Base-by-base conservation (phyloP, 2,113 vertebrate species). In the Equus quagga region DNA sequence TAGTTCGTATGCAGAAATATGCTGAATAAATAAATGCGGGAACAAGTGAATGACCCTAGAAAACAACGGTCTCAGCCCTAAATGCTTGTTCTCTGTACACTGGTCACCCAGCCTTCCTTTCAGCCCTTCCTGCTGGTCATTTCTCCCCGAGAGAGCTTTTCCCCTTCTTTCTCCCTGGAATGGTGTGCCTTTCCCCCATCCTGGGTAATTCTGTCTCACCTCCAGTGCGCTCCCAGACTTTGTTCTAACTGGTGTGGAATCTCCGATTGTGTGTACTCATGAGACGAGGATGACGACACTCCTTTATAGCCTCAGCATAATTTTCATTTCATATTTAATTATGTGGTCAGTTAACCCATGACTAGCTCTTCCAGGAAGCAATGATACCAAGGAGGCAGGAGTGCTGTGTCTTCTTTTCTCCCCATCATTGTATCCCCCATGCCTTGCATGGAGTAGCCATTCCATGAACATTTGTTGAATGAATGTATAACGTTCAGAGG, bases 21-120 rank as follows among this genome's bases (percentile, higher is more conserved):
- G 46, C 54, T 3, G 26, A 56, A 54, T 31, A 1, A 19, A 11
- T 10, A 28, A 51, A 41, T 6, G 7, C 0, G 11, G 51, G 81
- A 12, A 4, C 1, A 41, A 67, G 5, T 21, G 73, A n/a, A 18
- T 4, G 60, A 33, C 10, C 7, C 1, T 1, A 8, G 69, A 2
- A 28, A 3, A 3, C 62, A 4, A 1, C 1, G 36, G 6, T 26
- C 51, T 24, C 3, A 0, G 80, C 23, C 18, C 0, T 46, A 10
- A 10, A 5, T 6, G 41, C 36, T 28, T 0, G 0, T 28, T 9
- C 26, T 0, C 18, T 15, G 5, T 8, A 3, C 65, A 28, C 31
- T 3, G 6, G 11, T 24, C 91, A 26, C 81, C 21, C 3, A 23
- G 21, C 36, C 36, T 8, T 15, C 24, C 28, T 5, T 15, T 24